These are phyloP conservation scores for Lucinisca nassula DNA, from an alignment of 2,888 invertebrate species.

Conservation along the genomic window DNA sequence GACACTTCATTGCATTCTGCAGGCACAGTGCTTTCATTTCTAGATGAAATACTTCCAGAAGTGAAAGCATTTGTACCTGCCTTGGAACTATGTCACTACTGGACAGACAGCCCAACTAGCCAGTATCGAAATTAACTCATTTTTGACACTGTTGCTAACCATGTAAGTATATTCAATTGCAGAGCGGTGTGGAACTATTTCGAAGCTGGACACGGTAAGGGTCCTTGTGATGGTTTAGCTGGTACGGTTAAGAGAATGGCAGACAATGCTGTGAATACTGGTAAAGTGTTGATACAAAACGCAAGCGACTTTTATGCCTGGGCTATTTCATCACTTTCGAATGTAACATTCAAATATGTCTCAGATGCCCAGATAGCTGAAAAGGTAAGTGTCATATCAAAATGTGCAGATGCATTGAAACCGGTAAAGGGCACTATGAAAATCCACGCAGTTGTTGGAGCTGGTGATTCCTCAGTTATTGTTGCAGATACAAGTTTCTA, in stretches of 20 bases:
- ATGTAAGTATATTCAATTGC: constrained; percentile 34
- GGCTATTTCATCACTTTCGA: background rate
- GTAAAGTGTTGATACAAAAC: constrained; percentile 37
- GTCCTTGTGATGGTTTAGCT: constrained; percentile 64
- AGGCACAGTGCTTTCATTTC: constrained; percentile 30
- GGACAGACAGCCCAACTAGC: constrained; percentile 60
- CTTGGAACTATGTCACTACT: constrained; percentile 56
- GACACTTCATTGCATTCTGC: constrained; percentile 43
- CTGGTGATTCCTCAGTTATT: background rate
- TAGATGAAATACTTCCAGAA: constrained; percentile 38
- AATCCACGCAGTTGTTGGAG: background rate
- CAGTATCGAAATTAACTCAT: constrained; percentile 68
- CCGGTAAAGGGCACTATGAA: background rate
- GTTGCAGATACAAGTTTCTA: background rate
- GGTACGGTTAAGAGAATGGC: constrained; percentile 58
- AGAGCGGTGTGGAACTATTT: constrained; percentile 65
- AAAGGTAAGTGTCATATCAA: background rate
- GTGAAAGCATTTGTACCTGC: constrained; percentile 15
- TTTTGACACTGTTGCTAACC: constrained; percentile 55
- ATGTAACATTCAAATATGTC: background rate
- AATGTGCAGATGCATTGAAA: background rate
- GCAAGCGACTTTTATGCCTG: constrained; percentile 24
- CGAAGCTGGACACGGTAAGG: constrained; percentile 65
- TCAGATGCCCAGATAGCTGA: background rate
- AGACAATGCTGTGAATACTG: constrained; percentile 41